Evolutionary conservation across 2,113 vertebrate genomes (phyloP).

Genomic region (Microcebus jonahi): DNA sequence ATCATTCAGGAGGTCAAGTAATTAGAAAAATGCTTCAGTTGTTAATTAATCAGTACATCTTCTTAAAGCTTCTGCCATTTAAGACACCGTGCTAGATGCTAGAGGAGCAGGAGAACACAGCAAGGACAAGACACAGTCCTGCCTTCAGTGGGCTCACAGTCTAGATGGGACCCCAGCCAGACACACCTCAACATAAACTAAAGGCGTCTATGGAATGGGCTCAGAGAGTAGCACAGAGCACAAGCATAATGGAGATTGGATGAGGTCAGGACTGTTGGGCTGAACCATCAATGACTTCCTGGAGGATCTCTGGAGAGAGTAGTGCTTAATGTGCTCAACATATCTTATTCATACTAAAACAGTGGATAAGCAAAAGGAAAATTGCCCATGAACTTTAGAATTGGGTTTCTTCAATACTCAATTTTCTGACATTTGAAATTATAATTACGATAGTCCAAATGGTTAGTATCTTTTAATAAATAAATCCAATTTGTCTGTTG

Average conservation of each 20-base stretch:
- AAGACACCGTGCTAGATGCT: background rate
- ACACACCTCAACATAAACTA: background rate
- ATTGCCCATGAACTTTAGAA: background rate
- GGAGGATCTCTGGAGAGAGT: background rate
- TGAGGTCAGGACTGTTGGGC: background rate
- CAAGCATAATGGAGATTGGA: background rate
- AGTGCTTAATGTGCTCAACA: background rate
- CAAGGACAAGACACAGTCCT: background rate
- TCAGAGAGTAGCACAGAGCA: background rate
- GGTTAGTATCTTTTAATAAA: background rate
- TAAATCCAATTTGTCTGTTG: background rate
- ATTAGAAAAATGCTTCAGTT: constrained; percentile 6
- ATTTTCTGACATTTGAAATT: background rate
- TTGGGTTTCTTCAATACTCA: background rate
- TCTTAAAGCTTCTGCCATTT: background rate
- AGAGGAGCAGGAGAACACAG: background rate
- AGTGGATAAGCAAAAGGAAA: background rate
- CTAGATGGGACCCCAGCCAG: background rate
- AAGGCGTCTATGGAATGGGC: background rate
- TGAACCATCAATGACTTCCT: background rate
- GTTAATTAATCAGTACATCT: background rate
- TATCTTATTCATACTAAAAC: background rate
- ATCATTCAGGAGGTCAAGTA: background rate
- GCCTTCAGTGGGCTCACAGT: background rate
- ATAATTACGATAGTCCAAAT: background rate